Evolutionary conservation across 2,113 vertebrate species (phyloP), one percentile per base, ranked within the genome.

Genomic region (Colaptes auratus): DNA sequence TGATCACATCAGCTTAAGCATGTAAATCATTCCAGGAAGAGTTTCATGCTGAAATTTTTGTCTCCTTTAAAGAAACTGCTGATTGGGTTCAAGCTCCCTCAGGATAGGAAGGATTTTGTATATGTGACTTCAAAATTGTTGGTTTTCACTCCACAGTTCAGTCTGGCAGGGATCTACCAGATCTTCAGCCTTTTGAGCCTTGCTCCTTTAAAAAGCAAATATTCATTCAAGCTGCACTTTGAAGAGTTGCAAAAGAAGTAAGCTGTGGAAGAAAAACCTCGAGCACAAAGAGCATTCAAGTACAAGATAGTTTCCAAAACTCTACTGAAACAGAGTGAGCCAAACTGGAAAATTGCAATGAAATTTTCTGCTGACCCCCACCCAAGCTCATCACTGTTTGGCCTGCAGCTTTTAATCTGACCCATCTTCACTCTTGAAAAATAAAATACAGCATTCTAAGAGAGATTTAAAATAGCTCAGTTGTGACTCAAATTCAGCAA

Each of bases 341-440:
- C 72, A 86, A 88, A 67, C 25, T 84, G 77, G 60, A 93, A 90
- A 92, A 79, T 3, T 64, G 33, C 3, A 4, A 39, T 53, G 24
- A 31, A 66, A 10, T 69, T 61, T 73, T 78, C 31, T 76, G 5
- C 36, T 79, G 74, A 89, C 76, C 25, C 36, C 65, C 69, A 69
- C 66, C 50, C 76, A 89, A 78, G 9, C 55, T 78, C 55, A 64
- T 46, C 35, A 28, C 27, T 76, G 13, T 48, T 91, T 33, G 59
- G 24, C 50, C 27, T 66, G 79, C 35, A 48, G 31, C 23, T 89
- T 88, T 93, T 58, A 48, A 66, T 93, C 77, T 85, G 52, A 23
- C 79, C 58, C 61, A n/a, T 81, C 35, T 89, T 91, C 66, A 56
- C 48, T 83, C 69, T 82, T 84, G 66, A 92, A 88, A 94, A 93